Evolutionary conservation across 2,888 invertebrate genomes (phyloP), one percentile per base, ranked within the genome.

Genomic region (Ochropleura leucogaster): DNA sequence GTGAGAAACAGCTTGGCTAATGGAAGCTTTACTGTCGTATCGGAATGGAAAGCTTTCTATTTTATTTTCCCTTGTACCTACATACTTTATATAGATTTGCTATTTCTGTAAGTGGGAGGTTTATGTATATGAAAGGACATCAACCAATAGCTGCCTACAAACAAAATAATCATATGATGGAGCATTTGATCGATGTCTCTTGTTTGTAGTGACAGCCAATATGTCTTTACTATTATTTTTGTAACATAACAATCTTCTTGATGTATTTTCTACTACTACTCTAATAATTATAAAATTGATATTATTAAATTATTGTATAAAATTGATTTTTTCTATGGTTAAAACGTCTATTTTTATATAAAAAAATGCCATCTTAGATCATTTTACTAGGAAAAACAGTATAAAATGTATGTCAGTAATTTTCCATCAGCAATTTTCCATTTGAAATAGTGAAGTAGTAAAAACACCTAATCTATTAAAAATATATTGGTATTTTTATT

Each of bases 1-100:
- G 63, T 42, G 44, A 46, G 57, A 51, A 74, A 53, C 51, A 44
- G n/a, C 14, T 14, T 14, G 49, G 8, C 55, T 77, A 78, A 82
- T 78, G 67, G 77, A 66, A 12, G 67, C 14, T 76, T 62, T 77
- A 62, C 44, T 75, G 47, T 9, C 42, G 10, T 47, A 53, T 59
- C 46, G 64, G 42, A 18, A 73, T 55, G 62, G 44, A 79, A 49
- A 8, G 44, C 47, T 40, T 62, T 72, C 18, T 47, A 49, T 55
- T 44, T 63, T 74, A 55, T 80, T 74, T 70, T 16, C 18, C 20
- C 5, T 53, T 44, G 30, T 14, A 16, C 68, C 46, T 12, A 3
- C 40, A 16, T 7, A 7, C 30, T 68, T 55, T 64, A 4, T 57
- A 18, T 5, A 49, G n/a, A 30, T 40, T 57, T 18, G 4, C 18